These are phyloP conservation scores for Lacerta viridis DNA, from an alignment of 2,797 vertebrate genomes.

Conservation along the genomic window DNA sequence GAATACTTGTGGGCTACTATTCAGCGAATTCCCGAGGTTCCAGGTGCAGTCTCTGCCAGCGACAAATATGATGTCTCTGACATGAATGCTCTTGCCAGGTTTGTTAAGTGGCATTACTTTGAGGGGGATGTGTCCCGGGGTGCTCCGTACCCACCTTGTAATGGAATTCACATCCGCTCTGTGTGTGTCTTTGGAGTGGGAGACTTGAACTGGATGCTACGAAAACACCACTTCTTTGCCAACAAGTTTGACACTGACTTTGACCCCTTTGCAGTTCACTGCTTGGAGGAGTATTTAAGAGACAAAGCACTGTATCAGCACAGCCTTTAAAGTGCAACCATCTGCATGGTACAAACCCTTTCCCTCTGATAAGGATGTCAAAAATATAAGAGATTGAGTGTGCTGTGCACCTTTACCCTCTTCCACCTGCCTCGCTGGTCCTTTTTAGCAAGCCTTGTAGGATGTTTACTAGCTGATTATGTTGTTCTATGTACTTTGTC, in stretches of 20 bases:
- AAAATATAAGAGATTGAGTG: not conserved
- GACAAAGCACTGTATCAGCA: conserved; percentile 81
- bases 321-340: conserved; percentile 60
- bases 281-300: conserved; percentile 89
- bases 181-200: conserved; percentile 90
- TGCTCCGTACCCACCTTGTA: conserved; percentile 86
- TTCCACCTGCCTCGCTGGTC: not conserved
- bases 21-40: conserved; percentile 87
- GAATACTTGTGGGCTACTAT: conserved; percentile 93
- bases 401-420: not conserved
- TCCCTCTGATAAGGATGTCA: not conserved
- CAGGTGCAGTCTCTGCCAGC: conserved; percentile 83
- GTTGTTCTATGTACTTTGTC: not conserved
- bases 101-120: conserved; percentile 89
- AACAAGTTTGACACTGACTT: conserved; percentile 90
- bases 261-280: conserved; percentile 86
- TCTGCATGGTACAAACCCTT: not conserved
- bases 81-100: conserved; percentile 84
- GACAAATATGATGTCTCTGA: conserved; percentile 87
- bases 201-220: conserved; percentile 89
- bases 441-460: not conserved
- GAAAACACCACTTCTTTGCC: conserved; percentile 90
- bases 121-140: conserved; percentile 82
- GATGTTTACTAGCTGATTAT: not conserved
- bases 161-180: conserved; percentile 82